Percentiles rank a stretch among this genome's conserved stretches.
These are phyloP conservation scores for Lordiphosa andalusiaca DNA, from an alignment of 2,888 invertebrate species.

Conservation along the genomic window DNA sequence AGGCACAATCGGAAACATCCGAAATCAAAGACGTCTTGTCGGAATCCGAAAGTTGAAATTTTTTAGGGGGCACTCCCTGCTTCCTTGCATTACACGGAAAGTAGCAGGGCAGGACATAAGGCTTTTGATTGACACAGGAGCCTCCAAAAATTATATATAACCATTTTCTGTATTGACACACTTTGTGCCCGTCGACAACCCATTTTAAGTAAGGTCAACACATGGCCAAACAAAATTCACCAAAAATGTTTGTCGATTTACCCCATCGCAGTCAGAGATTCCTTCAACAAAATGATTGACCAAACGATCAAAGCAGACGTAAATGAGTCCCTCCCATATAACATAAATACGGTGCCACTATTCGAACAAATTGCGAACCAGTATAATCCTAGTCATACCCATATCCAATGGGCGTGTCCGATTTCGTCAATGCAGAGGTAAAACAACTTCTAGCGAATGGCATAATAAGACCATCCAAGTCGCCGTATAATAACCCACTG, in stretches of 20 bases:
- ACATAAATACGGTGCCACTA: slow-evolving; percentile 7
- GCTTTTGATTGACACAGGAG: slow-evolving; percentile 10
- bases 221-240: slow-evolving; percentile 3
- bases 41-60: slow-evolving; percentile 9
- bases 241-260: neutral
- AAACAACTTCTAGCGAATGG: neutral
- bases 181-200: neutral
- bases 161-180: neutral
- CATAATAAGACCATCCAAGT: too few relatives aligned
- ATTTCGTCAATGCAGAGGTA: slow-evolving; percentile 3
- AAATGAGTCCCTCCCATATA: slow-evolving; percentile 8
- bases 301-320: neutral
- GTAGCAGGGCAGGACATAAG: slow-evolving; percentile 9
- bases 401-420: slow-evolving; percentile 1
- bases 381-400: neutral
- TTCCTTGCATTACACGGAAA: slow-evolving; percentile 10
- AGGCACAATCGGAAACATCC: neutral
- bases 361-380: neutral
- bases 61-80: slow-evolving; percentile 14
- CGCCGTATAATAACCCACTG: neutral
- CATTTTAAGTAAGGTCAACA: slow-evolving; percentile 1
- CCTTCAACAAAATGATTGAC: slow-evolving; percentile 9
- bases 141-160: slow-evolving; percentile 9
- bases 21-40: slow-evolving; percentile 8
- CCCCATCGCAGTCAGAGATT: slow-evolving; percentile 1